These are phyloP conservation scores for Zeuzera pyrina DNA, from an alignment of 2,888 invertebrate genomes.

Conservation along the genomic window DNA sequence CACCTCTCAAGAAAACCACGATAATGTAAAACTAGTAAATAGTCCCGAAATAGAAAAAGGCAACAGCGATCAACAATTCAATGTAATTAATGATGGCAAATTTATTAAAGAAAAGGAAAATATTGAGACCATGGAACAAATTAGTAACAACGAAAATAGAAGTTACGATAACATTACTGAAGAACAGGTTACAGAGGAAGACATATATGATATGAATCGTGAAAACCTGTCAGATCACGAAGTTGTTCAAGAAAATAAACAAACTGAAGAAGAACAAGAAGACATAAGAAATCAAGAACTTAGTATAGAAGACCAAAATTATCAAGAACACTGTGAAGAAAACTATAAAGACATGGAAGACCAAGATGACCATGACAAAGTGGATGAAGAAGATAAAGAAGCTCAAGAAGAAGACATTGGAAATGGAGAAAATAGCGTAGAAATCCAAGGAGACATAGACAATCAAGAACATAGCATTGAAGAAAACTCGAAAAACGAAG, in stretches of 20 bases:
- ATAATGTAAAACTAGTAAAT: conserved; percentile 11
- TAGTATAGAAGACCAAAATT: neutral
- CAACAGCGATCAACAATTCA: too few relatives aligned
- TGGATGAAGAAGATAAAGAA: conserved; percentile 11
- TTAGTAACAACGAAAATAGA: conserved; percentile 8
- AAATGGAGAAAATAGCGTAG: conserved; percentile 9
- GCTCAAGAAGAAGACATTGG: conserved; percentile 13
- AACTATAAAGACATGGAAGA: conserved; percentile 14
- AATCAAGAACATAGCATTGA: neutral
- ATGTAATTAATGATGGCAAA: neutral
- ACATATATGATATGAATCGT: conserved; percentile 10
- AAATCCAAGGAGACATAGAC: neutral
- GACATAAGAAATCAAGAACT: too few relatives aligned
- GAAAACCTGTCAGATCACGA: conserved; percentile 11
- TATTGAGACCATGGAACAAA: conserved; percentile 8
- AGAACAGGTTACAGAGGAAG: conserved; percentile 6
- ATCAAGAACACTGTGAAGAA: too few relatives aligned
- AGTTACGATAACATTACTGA: conserved; percentile 3
- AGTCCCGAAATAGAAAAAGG: conserved; percentile 9
- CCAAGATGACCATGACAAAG: conserved; percentile 15
- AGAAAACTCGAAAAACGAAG: neutral
- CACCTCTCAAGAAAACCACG: conserved; percentile 8
- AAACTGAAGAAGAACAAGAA: conserved; percentile 6
- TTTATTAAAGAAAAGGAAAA: conserved; percentile 6
- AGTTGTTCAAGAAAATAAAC: conserved; percentile 14